Conservation (phyloP, 2,888 invertebrate species). For the Pyrochroa serraticornis region DNA sequence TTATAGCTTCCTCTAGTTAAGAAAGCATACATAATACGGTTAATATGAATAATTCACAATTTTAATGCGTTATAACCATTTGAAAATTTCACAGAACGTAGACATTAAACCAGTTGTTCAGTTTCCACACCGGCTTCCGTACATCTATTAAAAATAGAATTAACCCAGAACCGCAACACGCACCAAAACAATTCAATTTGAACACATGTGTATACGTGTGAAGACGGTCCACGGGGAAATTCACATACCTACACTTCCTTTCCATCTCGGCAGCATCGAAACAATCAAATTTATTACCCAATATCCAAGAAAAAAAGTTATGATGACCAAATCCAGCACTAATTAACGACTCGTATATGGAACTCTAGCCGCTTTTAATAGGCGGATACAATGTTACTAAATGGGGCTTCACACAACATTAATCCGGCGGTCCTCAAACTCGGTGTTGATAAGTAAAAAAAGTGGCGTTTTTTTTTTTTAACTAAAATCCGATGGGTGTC, state of each 20-base stretch:
- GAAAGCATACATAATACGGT: slow-evolving; percentile 24
- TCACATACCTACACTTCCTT: slow-evolving; percentile 1
- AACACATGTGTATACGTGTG: too few species aligned
- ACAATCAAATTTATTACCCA: background rate
- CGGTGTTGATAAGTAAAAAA: too few species aligned
- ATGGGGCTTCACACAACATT: slow-evolving; percentile 24
- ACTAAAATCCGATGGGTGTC: too few species aligned
- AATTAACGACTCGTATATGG: slow-evolving; percentile 22
- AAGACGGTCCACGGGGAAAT: background rate
- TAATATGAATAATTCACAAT: slow-evolving; percentile 26
- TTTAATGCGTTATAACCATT: slow-evolving; percentile 7
- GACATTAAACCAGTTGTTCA: too few species aligned
- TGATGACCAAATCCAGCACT: slow-evolving; percentile 15
- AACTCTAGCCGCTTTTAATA: slow-evolving; percentile 11
- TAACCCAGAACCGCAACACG: too few species aligned
- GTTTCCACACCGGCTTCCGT: too few species aligned
- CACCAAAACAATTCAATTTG: too few species aligned
- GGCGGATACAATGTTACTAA: slow-evolving; percentile 15
- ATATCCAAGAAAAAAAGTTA: slow-evolving; percentile 2
- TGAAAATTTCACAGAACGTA: slow-evolving; percentile 7
- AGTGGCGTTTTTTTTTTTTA: too few species aligned
- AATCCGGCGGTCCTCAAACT: slow-evolving; percentile 1
- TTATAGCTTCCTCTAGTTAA: slow-evolving; percentile 28
- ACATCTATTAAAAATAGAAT: too few species aligned
- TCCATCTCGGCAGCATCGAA: background rate